Evolutionary conservation across 1,140 invertebrate species (phyloP).

Genomic region (Eciton burchellii): DNA sequence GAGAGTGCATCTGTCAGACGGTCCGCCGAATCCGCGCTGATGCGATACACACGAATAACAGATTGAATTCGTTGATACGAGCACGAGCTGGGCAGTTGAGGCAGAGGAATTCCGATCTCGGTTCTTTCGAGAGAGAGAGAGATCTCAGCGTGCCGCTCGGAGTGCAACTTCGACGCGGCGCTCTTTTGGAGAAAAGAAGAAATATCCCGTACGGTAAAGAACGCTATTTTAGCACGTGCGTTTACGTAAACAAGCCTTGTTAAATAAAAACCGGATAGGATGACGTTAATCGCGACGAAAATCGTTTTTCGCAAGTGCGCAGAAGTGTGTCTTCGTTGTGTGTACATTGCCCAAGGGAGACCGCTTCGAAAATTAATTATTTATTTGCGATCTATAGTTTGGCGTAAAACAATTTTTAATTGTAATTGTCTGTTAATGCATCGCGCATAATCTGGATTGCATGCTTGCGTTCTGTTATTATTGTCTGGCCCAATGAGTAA

Average conservation of each 20-base stretch:
- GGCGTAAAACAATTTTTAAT: not conserved
- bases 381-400: not conserved
- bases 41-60: constrained; percentile 12
- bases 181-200: constrained; percentile 13
- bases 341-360: not conserved
- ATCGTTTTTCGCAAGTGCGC: constrained; percentile 21
- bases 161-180: constrained; percentile 17
- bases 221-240: not conserved
- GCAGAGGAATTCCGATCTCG: constrained; percentile 16
- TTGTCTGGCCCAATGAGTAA: not conserved
- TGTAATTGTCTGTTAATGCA: not conserved
- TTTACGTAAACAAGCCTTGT: not conserved
- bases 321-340: constrained; percentile 4
- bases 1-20: constrained; percentile 30
- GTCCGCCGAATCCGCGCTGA: not conserved
- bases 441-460: not conserved
- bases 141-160: constrained; percentile 11
- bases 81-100: not conserved
- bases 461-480: not conserved
- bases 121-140: too few species aligned
- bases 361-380: constrained; percentile 2
- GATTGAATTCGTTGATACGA: constrained; percentile 5
- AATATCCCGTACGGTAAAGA: not conserved
- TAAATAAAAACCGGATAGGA: not conserved
- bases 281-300: not conserved